A percentile compares a stretch with the other conserved stretches of the same genome.
phyloP scores from a whole-genome alignment of 2,888 invertebrate species.

The Ophion slaviceki region DNA sequence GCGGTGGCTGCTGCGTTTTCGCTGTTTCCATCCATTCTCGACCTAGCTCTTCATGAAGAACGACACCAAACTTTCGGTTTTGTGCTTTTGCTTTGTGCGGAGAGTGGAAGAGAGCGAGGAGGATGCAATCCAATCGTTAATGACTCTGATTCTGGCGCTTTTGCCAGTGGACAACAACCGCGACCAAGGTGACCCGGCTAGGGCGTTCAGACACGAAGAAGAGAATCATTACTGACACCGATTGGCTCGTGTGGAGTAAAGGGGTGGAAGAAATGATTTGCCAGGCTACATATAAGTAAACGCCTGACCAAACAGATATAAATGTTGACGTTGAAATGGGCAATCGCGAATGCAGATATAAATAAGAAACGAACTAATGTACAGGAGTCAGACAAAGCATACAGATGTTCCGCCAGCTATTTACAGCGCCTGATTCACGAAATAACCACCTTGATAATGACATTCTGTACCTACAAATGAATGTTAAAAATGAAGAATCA shows the following conservation, averaged over 20 bases:
- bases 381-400: neutral
- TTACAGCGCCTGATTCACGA: constrained; percentile 44
- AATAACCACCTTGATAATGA: constrained; percentile 39
- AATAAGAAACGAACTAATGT: neutral
- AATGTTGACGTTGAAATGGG: neutral
- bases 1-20: neutral
- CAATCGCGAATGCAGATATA: neutral
- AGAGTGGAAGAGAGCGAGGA: no score
- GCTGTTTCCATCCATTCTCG: constrained; percentile 17
- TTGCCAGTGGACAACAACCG: no score
- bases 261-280: neutral
- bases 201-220: no score
- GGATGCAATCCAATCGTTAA: no score
- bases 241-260: no score
- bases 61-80: no score
- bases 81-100: no score
- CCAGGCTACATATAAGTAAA: constrained; percentile 8
- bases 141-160: no score
- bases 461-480: neutral
- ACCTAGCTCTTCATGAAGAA: neutral
- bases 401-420: neutral
- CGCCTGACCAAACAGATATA: neutral
- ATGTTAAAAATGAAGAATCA: constrained; percentile 28
- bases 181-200: no score
- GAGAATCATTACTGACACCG: no score